Evolutionary conservation across 92 coral and sea anemone genomes (phyloP), one percentile per base, ranked within the genome.

Genomic region (Palythoa heliodiscus): DNA sequence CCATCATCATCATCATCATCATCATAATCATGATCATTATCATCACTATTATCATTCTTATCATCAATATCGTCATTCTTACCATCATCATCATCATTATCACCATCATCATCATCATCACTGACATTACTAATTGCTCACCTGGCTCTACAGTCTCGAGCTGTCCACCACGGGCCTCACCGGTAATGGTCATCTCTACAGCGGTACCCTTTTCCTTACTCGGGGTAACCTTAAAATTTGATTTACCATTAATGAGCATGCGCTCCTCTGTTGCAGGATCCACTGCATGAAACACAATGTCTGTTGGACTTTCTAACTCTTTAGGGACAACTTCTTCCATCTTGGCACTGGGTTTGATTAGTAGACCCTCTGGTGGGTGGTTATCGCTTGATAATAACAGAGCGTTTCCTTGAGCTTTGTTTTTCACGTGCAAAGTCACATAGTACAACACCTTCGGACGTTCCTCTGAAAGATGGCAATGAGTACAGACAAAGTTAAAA

Each of bases 341-440:
- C 72, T 82, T 82, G 47, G 39, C 75, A 54, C 80, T 91, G 11
- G 99, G 95, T 22, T 84, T 91, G 57, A 96, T 69, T 7, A 85
- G 88, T 48, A 87, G 87, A 15, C 98, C 98, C 25, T 93, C 97
- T 5, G 97, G 89, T 13, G 99, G 99, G 74, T 96, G 98, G 74
- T 94, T 96, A 77, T 96, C 99, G 60, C 95, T 92, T 2, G 98
- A 93, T 67, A 88, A 84, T 24, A 96, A 72, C 38, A 90, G 84
- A 3, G 88, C 79, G 7, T 76, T 74, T 13, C 85, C 82, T 60
- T 92, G 91, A 3, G 86, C 93, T 75, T 90, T 86, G 88, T 94
- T 96, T 77, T 89, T 85, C 47, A 96, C 88, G 73, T 81, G 79
- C 25, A 92, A 84, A 24, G 98, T 89, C 71, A 95, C 82, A 91